Percentiles rank a stretch among this genome's conserved stretches.
These are phyloP conservation scores for Harpalus rufipes DNA, from an alignment of 2,888 invertebrate genomes.

Conservation along the genomic window DNA sequence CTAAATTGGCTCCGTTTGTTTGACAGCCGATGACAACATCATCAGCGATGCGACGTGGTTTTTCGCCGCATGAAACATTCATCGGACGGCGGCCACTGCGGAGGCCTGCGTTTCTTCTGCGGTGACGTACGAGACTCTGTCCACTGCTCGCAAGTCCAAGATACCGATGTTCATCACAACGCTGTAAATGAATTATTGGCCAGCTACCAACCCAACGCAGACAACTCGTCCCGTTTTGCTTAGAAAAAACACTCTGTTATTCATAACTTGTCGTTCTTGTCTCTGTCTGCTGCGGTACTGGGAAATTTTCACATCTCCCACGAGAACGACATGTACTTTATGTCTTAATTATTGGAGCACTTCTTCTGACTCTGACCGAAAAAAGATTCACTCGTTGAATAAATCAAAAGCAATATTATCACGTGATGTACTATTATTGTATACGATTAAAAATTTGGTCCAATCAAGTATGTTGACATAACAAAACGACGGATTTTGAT, in stretches of 20 bases:
- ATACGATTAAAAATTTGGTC: too few species aligned
- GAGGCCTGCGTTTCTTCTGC: conserved; percentile 28
- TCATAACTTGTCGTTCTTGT: conserved; percentile 23
- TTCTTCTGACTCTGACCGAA: conserved; percentile 3
- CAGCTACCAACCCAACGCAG: conserved; percentile 1
- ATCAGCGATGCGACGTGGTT: conserved; percentile 75
- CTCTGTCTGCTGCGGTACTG: conserved; percentile 14
- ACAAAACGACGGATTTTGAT: too few species aligned
- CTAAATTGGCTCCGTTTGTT: conserved; percentile 76
- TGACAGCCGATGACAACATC: conserved; percentile 77
- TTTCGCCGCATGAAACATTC: conserved; percentile 76
- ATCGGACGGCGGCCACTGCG: conserved; percentile 71
- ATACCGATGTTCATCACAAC: conserved; percentile 52
- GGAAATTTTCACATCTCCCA: conserved; percentile 24
- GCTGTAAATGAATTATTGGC: conserved; percentile 50
- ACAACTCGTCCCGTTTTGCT: conserved; percentile 15
- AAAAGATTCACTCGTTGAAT: not conserved
- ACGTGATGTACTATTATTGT: too few species aligned
- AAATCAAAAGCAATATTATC: not conserved
- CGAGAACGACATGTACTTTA: conserved; percentile 33
- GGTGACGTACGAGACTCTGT: conserved; percentile 46
- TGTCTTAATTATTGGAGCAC: conserved; percentile 6
- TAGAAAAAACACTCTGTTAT: conserved; percentile 46
- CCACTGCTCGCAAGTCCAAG: not conserved
- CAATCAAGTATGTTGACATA: too few species aligned